These are phyloP conservation scores for Parus major DNA, from an alignment of 2,113 vertebrate genomes.

Conservation along the genomic window DNA sequence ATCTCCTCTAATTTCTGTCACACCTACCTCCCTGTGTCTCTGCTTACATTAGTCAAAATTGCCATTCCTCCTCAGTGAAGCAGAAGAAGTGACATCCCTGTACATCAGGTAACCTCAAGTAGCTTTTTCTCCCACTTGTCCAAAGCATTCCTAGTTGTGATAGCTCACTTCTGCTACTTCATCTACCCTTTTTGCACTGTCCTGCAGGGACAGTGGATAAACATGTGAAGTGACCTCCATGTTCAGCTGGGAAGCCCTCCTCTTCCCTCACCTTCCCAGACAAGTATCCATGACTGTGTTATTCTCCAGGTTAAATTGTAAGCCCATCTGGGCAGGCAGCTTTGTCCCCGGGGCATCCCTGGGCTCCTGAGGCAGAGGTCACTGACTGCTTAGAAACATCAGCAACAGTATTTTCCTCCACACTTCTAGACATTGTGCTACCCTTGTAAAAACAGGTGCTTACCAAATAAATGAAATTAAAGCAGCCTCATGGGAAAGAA, in stretches of 20 bases:
- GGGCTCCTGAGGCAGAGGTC: neutral
- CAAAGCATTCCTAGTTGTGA: neutral
- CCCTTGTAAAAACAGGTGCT: neutral
- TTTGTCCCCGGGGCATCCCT: neutral
- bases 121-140: neutral
- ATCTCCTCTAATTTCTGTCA: neutral
- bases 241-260: neutral
- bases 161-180: neutral
- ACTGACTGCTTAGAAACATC: neutral
- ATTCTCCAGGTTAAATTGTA: neutral
- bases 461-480: neutral
- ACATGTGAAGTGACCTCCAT: neutral
- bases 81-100: neutral
- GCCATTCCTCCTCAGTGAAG: neutral
- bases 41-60: neutral
- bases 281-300: neutral
- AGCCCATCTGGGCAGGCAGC: neutral
- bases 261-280: neutral
- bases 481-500: constrained; percentile 26
- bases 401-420: neutral
- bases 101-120: neutral
- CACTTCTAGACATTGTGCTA: neutral
- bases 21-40: neutral
- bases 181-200: neutral
- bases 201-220: neutral